Percentiles rank a stretch among this genome's conserved stretches.
These are phyloP conservation scores for Triplophysa siluroides DNA, from an alignment of 2,113 vertebrate genomes.

Conservation along the genomic window DNA sequence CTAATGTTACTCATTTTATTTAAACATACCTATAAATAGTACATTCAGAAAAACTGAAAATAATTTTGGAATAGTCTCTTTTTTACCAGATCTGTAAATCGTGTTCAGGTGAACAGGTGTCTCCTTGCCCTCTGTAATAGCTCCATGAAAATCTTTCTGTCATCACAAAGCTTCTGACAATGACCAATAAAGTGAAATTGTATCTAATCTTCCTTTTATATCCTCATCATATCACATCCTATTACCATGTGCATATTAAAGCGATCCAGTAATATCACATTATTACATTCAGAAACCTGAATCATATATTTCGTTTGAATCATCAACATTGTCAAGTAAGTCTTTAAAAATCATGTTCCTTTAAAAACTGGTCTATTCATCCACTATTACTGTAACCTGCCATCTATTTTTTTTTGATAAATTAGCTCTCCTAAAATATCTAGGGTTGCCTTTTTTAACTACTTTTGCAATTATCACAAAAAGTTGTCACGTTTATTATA, in stretches of 20 bases:
- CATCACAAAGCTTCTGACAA: not conserved
- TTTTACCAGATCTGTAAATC: no score
- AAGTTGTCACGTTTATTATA: slow-evolving; percentile 4
- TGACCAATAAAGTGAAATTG: not conserved
- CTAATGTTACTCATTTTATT: no score
- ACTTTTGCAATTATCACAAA: slow-evolving; percentile 13
- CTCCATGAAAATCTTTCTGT: not conserved
- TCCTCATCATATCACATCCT: not conserved
- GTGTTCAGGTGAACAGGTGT: not conserved
- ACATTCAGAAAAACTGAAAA: no score
- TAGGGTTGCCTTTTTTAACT: not conserved
- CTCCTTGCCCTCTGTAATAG: not conserved
- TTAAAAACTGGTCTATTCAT: not conserved
- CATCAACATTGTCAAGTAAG: not conserved
- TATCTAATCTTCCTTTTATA: slow-evolving; percentile 1
- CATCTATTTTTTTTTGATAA: slow-evolving; percentile 19
- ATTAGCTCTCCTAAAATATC: not conserved
- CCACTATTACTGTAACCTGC: not conserved
- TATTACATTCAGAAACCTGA: slow-evolving; percentile 4
- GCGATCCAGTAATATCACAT: slow-evolving; percentile 21
- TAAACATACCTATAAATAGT: no score
- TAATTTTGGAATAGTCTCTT: no score
- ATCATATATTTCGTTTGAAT: not conserved
- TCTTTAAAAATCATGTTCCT: not conserved
- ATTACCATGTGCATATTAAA: slow-evolving; percentile 9